Evolutionary conservation across 1,140 invertebrate species (phyloP).

Genomic region (Pseudomyrmex flavicornis): DNA sequence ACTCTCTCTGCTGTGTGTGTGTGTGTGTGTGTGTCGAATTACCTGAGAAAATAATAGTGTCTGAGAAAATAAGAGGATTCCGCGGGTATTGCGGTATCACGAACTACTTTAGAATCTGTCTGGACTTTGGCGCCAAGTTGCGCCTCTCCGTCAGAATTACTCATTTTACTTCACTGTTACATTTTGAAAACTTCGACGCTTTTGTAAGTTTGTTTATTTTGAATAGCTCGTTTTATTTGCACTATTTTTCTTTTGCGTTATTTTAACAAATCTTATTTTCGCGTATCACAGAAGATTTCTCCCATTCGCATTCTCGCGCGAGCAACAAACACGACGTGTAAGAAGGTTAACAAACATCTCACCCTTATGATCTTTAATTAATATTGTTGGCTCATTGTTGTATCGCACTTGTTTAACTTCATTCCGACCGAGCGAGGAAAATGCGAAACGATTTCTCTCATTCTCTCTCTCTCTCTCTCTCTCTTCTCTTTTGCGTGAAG

Average conservation of each 20-base stretch:
- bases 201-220: background rate
- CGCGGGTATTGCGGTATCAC: background rate
- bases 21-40: slow-evolving; percentile 17
- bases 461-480: no score
- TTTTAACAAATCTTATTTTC: no score
- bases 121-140: slow-evolving; percentile 5
- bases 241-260: no score
- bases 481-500: background rate
- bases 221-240: background rate
- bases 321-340: background rate
- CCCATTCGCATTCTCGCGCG: background rate
- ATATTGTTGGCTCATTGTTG: slow-evolving; percentile 22
- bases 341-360: slow-evolving; percentile 5
- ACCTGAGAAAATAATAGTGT: slow-evolving; percentile 51
- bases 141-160: slow-evolving; percentile 4
- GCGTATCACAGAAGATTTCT: background rate
- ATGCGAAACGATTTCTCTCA: background rate
- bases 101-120: slow-evolving; percentile 8
- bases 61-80: slow-evolving; percentile 56
- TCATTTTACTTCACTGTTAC: slow-evolving; percentile 5
- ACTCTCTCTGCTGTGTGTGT: background rate
- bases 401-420: slow-evolving; percentile 24
- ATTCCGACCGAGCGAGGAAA: background rate
- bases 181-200: background rate
- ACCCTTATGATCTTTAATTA: slow-evolving; percentile 24